Evolutionary conservation across 2,797 vertebrate genomes (phyloP).

Genomic region (Cyprinella venusta): DNA sequence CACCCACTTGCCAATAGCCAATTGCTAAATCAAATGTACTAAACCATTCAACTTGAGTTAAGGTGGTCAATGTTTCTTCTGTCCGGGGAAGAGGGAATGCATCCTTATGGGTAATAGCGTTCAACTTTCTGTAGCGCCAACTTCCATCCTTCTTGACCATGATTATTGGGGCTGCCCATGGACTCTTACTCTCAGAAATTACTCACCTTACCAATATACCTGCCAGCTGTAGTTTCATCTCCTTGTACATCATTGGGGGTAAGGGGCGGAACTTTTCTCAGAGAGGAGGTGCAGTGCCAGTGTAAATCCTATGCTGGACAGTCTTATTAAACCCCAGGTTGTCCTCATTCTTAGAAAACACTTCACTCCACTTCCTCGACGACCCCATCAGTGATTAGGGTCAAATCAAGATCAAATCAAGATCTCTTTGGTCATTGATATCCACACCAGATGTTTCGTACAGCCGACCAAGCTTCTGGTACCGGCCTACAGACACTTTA

Average conservation of each 20-base stretch:
- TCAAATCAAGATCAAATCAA: neutral
- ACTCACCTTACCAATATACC: constrained; percentile 19
- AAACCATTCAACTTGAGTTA: no score
- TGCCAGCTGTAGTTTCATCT: neutral
- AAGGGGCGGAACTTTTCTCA: neutral
- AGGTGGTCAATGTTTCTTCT: no score
- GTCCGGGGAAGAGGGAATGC: no score
- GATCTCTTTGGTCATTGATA: neutral
- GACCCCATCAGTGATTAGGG: neutral
- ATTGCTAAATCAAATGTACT: no score
- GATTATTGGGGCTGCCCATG: constrained; percentile 25
- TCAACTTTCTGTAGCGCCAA: no score
- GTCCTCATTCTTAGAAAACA: neutral
- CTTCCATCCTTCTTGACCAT: neutral
- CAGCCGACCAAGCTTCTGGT: constrained; percentile 5
- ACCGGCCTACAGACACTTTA: neutral
- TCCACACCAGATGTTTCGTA: neutral
- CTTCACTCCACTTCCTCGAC: neutral
- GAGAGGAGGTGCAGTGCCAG: neutral
- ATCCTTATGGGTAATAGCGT: no score
- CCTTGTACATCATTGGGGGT: constrained; percentile 12
- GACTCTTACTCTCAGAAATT: neutral
- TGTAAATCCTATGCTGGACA: neutral
- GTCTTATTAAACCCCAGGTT: neutral
- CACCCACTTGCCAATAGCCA: no score